Base-by-base conservation (phyloP, 2,113 vertebrate genomes). In the Alethe diademata region DNA sequence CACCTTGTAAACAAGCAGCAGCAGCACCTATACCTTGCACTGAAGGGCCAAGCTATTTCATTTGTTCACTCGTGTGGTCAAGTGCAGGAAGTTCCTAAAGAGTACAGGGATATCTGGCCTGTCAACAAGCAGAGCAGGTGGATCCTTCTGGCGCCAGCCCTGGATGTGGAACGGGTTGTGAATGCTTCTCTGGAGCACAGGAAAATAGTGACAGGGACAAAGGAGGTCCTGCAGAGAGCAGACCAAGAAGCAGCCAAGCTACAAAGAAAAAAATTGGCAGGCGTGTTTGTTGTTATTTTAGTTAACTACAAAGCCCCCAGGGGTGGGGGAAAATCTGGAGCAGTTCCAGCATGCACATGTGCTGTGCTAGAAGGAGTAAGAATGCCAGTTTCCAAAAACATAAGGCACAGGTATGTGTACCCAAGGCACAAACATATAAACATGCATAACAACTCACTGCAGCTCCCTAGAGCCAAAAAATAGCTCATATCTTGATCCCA, bases 221-320 rank as follows among this genome's bases (percentile, higher is more conserved):
- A 95, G 14, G 48, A 78, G 11, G 38, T 91, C 86, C 83, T 89
- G 73, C 61, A 87, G 86, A 78, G 50, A 81, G 45, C 26, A 89
- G 62, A 24, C 19, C 51, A 69, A 87, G 74, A 78, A 87, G 58
- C 29, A 90, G 58, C 72, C 73, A 87, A 91, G 57, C 73, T 95
- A 80, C 42, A 78, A 76, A 73, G n/a, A 19, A 80, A 78, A 78
- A 88, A 80, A 26, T 36, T 95, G 87, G 66, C 87, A 93, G 66
- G 26, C 1, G 0, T 42, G 12, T 71, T 86, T 95, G 78, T 75
- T 92, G 61, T 92, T 93, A 74, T 93, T 95, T 81, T 61, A 85
- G 45, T 56, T 72, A 91, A 85, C 76, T 74, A 85, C 78, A 95
- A 91, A 90, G 71, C 18, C 25, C 50, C 36, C 53, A 54, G n/a